These are phyloP conservation scores for Euzophera pinguis DNA, from an alignment of 2,888 invertebrate species.

Conservation along the genomic window DNA sequence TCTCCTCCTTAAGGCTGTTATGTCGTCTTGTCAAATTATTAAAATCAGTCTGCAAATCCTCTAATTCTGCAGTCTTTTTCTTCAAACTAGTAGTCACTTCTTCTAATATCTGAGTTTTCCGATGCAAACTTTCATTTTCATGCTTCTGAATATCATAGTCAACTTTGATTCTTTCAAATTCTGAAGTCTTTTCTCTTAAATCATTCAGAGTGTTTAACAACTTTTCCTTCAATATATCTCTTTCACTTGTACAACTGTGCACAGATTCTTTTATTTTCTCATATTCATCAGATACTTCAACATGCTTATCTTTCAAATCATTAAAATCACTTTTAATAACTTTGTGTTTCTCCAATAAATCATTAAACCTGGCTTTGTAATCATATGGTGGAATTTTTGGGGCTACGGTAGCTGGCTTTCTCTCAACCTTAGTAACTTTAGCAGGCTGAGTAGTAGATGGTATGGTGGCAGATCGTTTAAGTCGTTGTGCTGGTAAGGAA, in stretches of 20 bases:
- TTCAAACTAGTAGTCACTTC: slow-evolving; percentile 62
- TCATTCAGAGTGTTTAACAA: slow-evolving; percentile 54
- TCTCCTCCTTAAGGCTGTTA: slow-evolving; percentile 62
- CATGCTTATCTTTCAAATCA: slow-evolving; percentile 71
- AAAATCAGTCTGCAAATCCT: slow-evolving; percentile 55
- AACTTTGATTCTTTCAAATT: slow-evolving; percentile 58
- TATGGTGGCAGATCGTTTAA: slow-evolving; percentile 59
- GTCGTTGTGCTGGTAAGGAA: slow-evolving; percentile 44
- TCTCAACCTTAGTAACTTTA: slow-evolving; percentile 59
- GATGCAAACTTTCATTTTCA: slow-evolving; percentile 63
- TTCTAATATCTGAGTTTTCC: slow-evolving; percentile 60
- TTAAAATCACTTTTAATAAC: slow-evolving; percentile 73
- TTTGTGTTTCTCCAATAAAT: slow-evolving; percentile 81
- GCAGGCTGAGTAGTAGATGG: slow-evolving; percentile 45
- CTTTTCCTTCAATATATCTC: slow-evolving; percentile 59
- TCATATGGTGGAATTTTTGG: slow-evolving; percentile 83
- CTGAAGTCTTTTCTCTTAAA: slow-evolving; percentile 50
- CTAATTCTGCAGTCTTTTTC: slow-evolving; percentile 57
- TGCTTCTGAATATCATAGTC: slow-evolving; percentile 64
- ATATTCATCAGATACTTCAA: slow-evolving; percentile 72
- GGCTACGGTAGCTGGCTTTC: slow-evolving; percentile 54
- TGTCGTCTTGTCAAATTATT: slow-evolving; percentile 56
- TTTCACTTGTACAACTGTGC: slow-evolving; percentile 47
- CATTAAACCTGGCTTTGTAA: slow-evolving; percentile 82
- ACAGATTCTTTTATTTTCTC: slow-evolving; percentile 69